Percentiles rank a stretch among this genome's conserved stretches.
Evolutionary conservation across 1,140 invertebrate genomes (phyloP).

Genomic region (Luehdorfia chinensis): DNA sequence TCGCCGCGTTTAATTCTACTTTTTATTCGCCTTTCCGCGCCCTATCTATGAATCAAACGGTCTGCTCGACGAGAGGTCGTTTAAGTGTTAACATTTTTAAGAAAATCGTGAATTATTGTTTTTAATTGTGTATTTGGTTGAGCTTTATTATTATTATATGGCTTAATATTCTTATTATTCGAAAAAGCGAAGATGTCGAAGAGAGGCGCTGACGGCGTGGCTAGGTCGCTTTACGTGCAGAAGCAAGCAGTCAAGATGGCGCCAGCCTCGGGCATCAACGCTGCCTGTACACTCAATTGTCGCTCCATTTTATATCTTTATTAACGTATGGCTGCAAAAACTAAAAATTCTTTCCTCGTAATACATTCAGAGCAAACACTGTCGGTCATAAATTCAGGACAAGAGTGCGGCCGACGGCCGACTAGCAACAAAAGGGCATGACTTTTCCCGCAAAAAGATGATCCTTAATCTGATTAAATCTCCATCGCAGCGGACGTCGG

Average conservation of each 20-base stretch:
- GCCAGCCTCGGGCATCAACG: conserved; percentile 31
- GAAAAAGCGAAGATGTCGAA: conserved; percentile 20
- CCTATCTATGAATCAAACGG: conserved; percentile 75
- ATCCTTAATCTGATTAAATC: conserved; percentile 77
- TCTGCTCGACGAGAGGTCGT: conserved; percentile 45
- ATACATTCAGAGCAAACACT: conserved; percentile 68
- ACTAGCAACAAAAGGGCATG: conserved; percentile 71
- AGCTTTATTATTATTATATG: not conserved
- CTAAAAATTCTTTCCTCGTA: conserved; percentile 24
- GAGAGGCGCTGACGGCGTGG: conserved; percentile 62
- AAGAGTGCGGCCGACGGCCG: conserved; percentile 65
- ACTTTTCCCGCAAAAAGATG: conserved; percentile 74
- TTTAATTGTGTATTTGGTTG: not conserved
- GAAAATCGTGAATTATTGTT: conserved; percentile 11
- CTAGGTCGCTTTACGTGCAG: conserved; percentile 41
- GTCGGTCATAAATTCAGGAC: conserved; percentile 67
- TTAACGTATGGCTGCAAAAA: conserved; percentile 14
- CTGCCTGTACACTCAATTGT: too few relatives aligned
- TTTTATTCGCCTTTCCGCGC: conserved; percentile 69
- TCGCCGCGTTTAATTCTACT: conserved; percentile 73
- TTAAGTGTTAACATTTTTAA: conserved; percentile 70
- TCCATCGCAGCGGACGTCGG: conserved; percentile 73
- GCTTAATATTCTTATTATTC: not conserved
- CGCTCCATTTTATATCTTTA: not conserved
- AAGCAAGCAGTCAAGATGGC: conserved; percentile 45